Conservation (phyloP, 1,140 invertebrate species). For the Camponotus floridanus region DNA sequence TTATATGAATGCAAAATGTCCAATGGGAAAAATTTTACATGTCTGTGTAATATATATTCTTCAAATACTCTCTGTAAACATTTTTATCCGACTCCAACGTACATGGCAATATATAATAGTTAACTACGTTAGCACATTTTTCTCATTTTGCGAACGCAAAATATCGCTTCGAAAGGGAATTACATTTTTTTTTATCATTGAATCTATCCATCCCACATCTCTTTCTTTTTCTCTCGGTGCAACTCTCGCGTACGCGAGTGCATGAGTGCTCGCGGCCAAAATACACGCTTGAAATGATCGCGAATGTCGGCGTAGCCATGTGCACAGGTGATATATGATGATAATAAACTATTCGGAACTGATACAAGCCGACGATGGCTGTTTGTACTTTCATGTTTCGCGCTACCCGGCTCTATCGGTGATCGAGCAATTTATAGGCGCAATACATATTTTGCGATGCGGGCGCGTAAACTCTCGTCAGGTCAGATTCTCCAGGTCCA, state of each 20-base stretch:
- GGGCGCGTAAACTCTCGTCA: conserved; percentile 59
- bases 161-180: conserved; percentile 13
- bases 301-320: conserved; percentile 45
- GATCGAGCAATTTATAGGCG: conserved; percentile 71
- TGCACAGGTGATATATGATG: conserved; percentile 57
- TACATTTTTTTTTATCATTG: conserved; percentile 14
- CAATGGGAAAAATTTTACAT: neutral
- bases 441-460: conserved; percentile 55
- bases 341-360: conserved; percentile 72
- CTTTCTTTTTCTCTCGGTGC: neutral
- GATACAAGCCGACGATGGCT: conserved; percentile 69
- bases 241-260: conserved; percentile 11
- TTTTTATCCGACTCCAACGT: neutral
- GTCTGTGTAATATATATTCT: neutral
- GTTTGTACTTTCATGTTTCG: conserved; percentile 69
- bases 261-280: conserved; percentile 38
- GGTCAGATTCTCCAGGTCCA: conserved; percentile 56
- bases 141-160: neutral
- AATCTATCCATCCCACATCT: neutral
- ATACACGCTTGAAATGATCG: conserved; percentile 43
- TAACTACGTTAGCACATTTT: neutral
- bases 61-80: neutral
- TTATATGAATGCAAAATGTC: neutral
- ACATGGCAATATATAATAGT: neutral
- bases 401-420: conserved; percentile 43